These are phyloP conservation scores for Leptatherina wallacei DNA, from an alignment of 2,797 vertebrate species.

Conservation along the genomic window DNA sequence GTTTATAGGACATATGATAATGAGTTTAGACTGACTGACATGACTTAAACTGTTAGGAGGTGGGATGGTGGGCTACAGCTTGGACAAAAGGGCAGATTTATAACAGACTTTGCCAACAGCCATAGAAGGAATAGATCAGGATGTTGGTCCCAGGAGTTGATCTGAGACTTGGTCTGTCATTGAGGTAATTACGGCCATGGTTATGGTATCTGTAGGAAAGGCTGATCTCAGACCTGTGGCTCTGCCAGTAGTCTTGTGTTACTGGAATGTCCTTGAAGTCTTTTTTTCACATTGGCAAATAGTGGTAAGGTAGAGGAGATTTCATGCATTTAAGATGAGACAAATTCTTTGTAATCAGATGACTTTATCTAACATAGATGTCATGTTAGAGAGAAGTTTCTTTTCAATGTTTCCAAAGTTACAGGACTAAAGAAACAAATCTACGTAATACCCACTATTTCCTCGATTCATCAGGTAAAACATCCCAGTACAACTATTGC, in stretches of 20 bases:
- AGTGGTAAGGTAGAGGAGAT: conserved; percentile 17
- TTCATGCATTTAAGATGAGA: conserved; percentile 1
- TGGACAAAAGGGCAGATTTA: conserved; percentile 72
- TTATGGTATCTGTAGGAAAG: conserved; percentile 71
- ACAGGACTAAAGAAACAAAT: background rate
- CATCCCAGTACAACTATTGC: conserved; percentile 8
- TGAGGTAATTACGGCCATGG: conserved; percentile 76
- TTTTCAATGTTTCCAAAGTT: background rate
- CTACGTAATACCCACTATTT: conserved; percentile 2
- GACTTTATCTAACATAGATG: background rate
- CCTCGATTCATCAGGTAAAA: conserved; percentile 1
- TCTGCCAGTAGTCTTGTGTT: conserved; percentile 42
- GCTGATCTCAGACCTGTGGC: conserved; percentile 76
- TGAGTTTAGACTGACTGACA: conserved; percentile 77
- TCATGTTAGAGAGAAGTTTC: background rate
- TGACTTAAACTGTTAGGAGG: conserved; percentile 71
- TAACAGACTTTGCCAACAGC: conserved; percentile 71
- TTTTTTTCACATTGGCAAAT: conserved; percentile 11
- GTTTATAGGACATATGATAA: conserved; percentile 83
- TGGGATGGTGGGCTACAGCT: conserved; percentile 53
- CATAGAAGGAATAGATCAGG: conserved; percentile 72
- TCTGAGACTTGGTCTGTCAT: conserved; percentile 69
- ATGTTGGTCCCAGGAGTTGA: conserved; percentile 67
- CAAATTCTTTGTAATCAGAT: background rate
- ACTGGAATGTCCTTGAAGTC: conserved; percentile 56